These are phyloP conservation scores for Bovichtus diacanthus DNA, from an alignment of 2,797 vertebrate genomes.

Conservation along the genomic window DNA sequence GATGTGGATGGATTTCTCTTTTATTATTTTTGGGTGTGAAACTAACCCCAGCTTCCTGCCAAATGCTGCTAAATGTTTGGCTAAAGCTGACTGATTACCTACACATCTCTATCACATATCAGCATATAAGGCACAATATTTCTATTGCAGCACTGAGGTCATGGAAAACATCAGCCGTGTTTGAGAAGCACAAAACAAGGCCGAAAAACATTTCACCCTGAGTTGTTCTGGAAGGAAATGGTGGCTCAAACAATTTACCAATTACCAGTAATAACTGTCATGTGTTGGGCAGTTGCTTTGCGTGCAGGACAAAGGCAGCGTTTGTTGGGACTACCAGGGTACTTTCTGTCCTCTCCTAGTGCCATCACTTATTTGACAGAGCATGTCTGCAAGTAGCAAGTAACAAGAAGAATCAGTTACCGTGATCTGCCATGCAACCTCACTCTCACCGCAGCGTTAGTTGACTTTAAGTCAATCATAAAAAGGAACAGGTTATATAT, in stretches of 20 bases:
- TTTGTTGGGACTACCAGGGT: conserved; percentile 66
- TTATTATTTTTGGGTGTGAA: background rate
- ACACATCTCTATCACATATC: background rate
- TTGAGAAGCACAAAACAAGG: conserved; percentile 11
- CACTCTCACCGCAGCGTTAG: conserved; percentile 4
- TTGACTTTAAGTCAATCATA: background rate
- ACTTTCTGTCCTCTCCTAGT: conserved; percentile 59
- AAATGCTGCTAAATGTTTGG: background rate
- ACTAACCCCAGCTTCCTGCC: background rate
- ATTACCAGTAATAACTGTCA: conserved; percentile 83
- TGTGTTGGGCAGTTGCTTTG: conserved; percentile 74
- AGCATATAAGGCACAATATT: background rate
- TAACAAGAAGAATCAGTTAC: conserved; percentile 54
- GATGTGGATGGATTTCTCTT: background rate
- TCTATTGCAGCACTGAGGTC: background rate
- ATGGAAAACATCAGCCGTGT: conserved; percentile 29
- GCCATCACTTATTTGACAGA: conserved; percentile 38
- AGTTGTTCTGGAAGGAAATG: conserved; percentile 46
- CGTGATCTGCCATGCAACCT: conserved; percentile 1
- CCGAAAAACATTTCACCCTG: conserved; percentile 51
- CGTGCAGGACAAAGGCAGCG: conserved; percentile 72
- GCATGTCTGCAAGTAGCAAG: conserved; percentile 48
- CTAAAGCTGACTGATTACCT: background rate
- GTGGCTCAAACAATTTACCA: conserved; percentile 69
- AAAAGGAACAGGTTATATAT: background rate